Percentiles rank a stretch among this genome's conserved stretches.
phyloP scores from a whole-genome alignment of 2,797 vertebrate species.

The Arnoldichthys spilopterus region DNA sequence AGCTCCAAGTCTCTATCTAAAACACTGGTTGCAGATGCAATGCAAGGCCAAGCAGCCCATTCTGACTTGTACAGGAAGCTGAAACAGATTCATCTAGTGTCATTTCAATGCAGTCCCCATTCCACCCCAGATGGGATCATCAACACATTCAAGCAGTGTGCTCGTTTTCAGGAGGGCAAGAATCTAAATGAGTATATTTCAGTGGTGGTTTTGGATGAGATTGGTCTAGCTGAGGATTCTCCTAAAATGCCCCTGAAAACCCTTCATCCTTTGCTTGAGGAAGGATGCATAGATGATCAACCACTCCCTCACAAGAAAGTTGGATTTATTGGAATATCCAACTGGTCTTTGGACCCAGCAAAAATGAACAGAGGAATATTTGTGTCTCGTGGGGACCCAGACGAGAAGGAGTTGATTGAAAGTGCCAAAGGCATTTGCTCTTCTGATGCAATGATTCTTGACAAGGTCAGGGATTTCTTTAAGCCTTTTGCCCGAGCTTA shows the following conservation, averaged over 20 bases:
- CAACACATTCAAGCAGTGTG: conserved; percentile 93
- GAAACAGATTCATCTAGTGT: conserved; percentile 94
- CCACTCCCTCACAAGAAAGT: conserved; percentile 93
- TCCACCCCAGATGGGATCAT: conserved; percentile 97
- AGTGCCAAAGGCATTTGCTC: conserved; percentile 91
- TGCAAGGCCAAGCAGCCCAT: conserved; percentile 92
- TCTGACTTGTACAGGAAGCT: conserved; percentile 87
- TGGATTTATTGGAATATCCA: conserved; percentile 96
- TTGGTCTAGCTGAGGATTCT: conserved; percentile 95
- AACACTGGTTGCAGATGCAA: conserved; percentile 93
- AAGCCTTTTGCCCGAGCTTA: conserved; percentile 86
- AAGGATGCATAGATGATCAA: conserved; percentile 93
- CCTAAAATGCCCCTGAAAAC: conserved; percentile 97
- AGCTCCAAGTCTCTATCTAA: conserved; percentile 98
- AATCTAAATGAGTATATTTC: conserved; percentile 91
- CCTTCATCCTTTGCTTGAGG: conserved; percentile 93
- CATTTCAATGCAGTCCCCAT: conserved; percentile 97
- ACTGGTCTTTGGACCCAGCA: conserved; percentile 97
- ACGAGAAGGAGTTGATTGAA: conserved; percentile 83
- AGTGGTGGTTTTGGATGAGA: conserved; percentile 96
- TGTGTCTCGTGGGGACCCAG: conserved; percentile 91
- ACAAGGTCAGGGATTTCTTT: conserved; percentile 84
- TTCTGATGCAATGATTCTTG: conserved; percentile 80
- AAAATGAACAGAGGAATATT: conserved; percentile 99
- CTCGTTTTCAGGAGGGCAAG: conserved; percentile 94